Evolutionary conservation across 2,113 vertebrate genomes (phyloP), one percentile per base, ranked within the genome.

Genomic region (Oceanites oceanicus): DNA sequence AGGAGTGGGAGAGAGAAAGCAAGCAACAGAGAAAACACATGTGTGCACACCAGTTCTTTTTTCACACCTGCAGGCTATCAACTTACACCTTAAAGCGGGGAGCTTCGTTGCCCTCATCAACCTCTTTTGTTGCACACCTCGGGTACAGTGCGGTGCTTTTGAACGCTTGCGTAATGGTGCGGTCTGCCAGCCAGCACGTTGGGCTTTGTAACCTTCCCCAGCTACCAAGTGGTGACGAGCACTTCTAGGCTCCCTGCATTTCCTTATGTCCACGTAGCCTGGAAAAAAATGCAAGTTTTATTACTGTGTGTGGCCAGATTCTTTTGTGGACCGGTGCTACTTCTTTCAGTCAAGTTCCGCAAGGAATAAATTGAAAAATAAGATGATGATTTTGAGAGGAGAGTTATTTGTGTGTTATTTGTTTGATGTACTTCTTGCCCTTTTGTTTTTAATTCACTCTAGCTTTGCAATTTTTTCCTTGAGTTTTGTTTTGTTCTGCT

Each of bases 151-250:
- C 1, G 3, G 14, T 15, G 78, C 82, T 68, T 17, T 20, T 36
- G 13, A 49, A 19, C 2, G 1, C 13, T 65, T 15, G 30, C 5
- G 8, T 15, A 5, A 6, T 5, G 18, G 0, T 32, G 34, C 0
- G 9, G 22, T 50, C 59, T 83, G 55, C 38, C 34, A 63, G 71
- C 42, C 32, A 14, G 29, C 30, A 11, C 3, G 1, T 3, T 34
- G 66, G 68, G 49, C 70, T 89, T 26, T 36, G 10, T 42, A 20
- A 70, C 66, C 58, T 61, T 58, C 23, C 32, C 30, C 34, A 40
- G 58, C 63, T 73, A 30, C 47, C 17, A 2, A 55, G 25, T 32
- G 0, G 0, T 21, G 12, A 9, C 6, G 38, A 86, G 66, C 50
- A 17, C 56, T 80, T 55, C 63, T 26, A 13, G 61, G 63, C 32